Conservation (phyloP, 1,140 invertebrate species). For the Oncopodura yosiiana region DNA sequence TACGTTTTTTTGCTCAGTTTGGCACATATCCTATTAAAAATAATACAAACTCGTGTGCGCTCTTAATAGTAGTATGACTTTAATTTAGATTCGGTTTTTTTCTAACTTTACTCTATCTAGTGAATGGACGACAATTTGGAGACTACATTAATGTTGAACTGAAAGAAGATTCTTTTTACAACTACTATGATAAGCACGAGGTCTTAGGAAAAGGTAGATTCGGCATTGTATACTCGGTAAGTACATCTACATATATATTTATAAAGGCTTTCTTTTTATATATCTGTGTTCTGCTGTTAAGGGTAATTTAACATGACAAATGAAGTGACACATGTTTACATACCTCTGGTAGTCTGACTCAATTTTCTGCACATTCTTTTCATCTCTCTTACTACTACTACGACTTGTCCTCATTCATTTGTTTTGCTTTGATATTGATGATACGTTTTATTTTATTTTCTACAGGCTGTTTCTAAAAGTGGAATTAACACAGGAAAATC, state of each 20-base stretch:
- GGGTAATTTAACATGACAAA: conserved; percentile 38
- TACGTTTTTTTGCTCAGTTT: too few relatives aligned
- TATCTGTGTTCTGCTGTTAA: too few relatives aligned
- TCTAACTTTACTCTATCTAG: conserved; percentile 37
- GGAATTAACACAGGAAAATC: conserved; percentile 44
- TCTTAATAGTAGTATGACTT: too few relatives aligned
- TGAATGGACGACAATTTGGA: conserved; percentile 13
- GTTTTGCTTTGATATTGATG: neutral
- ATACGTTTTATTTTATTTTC: neutral
- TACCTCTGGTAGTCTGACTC: too few relatives aligned
- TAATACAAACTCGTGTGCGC: too few relatives aligned
- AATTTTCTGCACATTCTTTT: too few relatives aligned
- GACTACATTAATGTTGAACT: conserved; percentile 11
- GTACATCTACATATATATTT: too few relatives aligned
- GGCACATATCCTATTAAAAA: too few relatives aligned
- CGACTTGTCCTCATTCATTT: too few relatives aligned
- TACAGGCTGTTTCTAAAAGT: conserved; percentile 10
- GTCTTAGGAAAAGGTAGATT: conserved; percentile 73
- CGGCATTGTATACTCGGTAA: conserved; percentile 64
- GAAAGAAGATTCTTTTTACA: conserved; percentile 17
- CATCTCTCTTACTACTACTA: too few relatives aligned
- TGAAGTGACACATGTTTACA: too few relatives aligned
- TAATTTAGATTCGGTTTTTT: conserved; percentile 42
- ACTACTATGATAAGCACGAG: conserved; percentile 56
- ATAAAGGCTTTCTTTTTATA: too few relatives aligned